Percentiles rank a stretch among this genome's conserved stretches.
phyloP scores from a whole-genome alignment of 1,140 invertebrate species.

The Papilio helenus region DNA sequence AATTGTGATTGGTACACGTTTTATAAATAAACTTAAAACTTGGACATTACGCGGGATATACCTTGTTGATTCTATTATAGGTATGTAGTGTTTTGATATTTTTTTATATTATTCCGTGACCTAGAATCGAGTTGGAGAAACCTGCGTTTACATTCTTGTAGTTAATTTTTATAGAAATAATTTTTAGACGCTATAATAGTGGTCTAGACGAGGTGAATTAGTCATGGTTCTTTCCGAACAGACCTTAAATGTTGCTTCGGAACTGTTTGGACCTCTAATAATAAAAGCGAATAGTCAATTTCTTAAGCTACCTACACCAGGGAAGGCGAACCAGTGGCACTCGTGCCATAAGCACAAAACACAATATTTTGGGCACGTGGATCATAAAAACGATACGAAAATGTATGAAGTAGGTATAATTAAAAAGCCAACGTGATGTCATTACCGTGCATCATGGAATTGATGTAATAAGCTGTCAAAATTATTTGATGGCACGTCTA shows the following conservation, averaged over 20 bases:
- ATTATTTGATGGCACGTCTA: too few relatives aligned
- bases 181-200: conserved; percentile 19
- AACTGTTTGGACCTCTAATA: not conserved
- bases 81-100: not conserved
- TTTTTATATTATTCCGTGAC: not conserved
- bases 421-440: too few relatives aligned
- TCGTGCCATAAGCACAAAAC: too few relatives aligned
- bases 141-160: not conserved
- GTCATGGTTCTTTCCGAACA: conserved; percentile 14
- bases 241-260: not conserved
- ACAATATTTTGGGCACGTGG: too few relatives aligned
- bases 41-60: not conserved
- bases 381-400: too few relatives aligned
- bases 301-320: too few relatives aligned
- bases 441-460: too few relatives aligned
- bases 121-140: conserved; percentile 1
- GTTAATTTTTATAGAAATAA: conserved; percentile 1
- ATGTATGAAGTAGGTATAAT: too few relatives aligned
- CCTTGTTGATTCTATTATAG: not conserved
- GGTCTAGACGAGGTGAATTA: conserved; percentile 27
- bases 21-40: not conserved
- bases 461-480: too few relatives aligned
- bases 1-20: not conserved
- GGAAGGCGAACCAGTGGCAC: too few relatives aligned
- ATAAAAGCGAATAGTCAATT: too few relatives aligned